Conservation (phyloP, 2,113 vertebrate genomes). For the Plectropomus leopardus region DNA sequence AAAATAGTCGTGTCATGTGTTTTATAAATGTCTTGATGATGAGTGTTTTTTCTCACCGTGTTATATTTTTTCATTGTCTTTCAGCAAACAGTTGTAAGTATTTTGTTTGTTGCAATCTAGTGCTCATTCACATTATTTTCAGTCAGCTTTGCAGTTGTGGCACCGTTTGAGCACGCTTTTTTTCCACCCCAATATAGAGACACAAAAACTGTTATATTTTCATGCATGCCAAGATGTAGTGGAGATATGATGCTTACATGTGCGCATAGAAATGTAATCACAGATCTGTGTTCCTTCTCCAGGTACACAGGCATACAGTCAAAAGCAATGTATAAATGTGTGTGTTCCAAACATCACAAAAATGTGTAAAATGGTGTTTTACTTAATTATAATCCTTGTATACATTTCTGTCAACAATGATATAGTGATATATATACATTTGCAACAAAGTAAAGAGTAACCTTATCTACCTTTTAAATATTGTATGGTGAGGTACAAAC, state of each 20-base stretch:
- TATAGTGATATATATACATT: neutral
- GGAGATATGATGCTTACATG: too few species aligned
- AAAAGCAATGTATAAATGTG: neutral
- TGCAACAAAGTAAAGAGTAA: neutral
- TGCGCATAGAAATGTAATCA: neutral
- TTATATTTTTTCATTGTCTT: neutral
- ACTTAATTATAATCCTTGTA: neutral
- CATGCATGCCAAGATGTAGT: neutral
- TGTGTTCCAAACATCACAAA: neutral
- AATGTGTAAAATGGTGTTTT: neutral
- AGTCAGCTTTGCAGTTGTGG: neutral
- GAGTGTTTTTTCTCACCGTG: neutral
- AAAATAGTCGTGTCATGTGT: slow-evolving; percentile 39
- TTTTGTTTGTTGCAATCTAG: neutral
- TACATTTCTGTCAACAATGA: neutral
- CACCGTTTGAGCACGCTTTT: neutral
- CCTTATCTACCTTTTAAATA: neutral
- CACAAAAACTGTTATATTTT: neutral
- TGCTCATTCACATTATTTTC: neutral
- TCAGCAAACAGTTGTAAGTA: neutral
- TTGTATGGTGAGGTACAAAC: neutral
- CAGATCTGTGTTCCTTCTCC: too few species aligned
- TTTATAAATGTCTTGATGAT: slow-evolving; percentile 1
- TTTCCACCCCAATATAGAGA: neutral
- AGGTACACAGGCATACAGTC: neutral